Conservation (phyloP, 2,888 invertebrate species). For the Trichopria drosophilae region DNA sequence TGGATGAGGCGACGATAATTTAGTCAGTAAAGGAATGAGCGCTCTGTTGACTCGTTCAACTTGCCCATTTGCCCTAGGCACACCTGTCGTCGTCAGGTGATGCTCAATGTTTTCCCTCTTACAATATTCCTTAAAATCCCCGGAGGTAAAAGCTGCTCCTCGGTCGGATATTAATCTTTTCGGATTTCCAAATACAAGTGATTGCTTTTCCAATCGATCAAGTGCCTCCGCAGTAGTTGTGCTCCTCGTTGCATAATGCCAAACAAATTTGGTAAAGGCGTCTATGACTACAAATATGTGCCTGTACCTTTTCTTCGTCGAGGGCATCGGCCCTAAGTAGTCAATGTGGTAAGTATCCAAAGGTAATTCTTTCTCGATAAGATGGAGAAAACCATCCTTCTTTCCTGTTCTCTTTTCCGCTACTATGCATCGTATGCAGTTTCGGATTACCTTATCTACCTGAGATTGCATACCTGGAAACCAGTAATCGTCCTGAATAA, state of each 20-base stretch:
- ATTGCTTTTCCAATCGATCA: too few relatives aligned
- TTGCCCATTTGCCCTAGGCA: too few relatives aligned
- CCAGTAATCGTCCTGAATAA: constrained; percentile 19
- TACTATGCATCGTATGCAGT: constrained; percentile 2
- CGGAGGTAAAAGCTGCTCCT: background rate
- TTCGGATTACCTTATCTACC: constrained; percentile 19
- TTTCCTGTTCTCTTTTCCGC: constrained; percentile 36
- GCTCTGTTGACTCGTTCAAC: too few relatives aligned
- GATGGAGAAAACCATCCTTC: constrained; percentile 34
- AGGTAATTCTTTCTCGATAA: background rate
- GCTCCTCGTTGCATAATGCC: too few relatives aligned
- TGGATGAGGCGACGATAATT: too few relatives aligned
- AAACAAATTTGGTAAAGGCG: too few relatives aligned
- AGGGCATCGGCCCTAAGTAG: constrained; percentile 10
- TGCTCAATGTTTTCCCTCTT: background rate
- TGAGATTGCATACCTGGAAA: constrained; percentile 8
- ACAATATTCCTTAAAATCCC: background rate
- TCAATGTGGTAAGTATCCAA: constrained; percentile 3
- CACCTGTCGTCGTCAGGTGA: background rate
- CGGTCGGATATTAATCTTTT: too few relatives aligned
- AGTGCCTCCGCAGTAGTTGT: too few relatives aligned
- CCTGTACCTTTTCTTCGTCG: background rate
- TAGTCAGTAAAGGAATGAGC: too few relatives aligned
- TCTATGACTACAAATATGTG: background rate
- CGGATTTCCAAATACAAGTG: too few relatives aligned